A percentile compares a stretch with the other conserved stretches of the same genome.
Evolutionary conservation across 2,888 invertebrate genomes (phyloP).

Genomic region (Apotomis capreana): DNA sequence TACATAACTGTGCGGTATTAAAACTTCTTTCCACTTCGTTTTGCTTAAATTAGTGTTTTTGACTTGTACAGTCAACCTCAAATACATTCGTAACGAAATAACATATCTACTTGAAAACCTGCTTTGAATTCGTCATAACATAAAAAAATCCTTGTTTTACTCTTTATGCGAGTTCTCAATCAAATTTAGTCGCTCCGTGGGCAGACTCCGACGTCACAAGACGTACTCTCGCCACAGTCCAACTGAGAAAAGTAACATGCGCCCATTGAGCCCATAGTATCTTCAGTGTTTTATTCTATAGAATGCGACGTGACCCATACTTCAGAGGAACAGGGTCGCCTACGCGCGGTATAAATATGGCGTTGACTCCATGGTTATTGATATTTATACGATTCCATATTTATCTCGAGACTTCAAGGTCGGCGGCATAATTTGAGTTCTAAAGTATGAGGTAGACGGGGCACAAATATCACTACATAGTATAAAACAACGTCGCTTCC

Average conservation of each 20-base stretch:
- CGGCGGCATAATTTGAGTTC: neutral
- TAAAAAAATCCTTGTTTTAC: neutral
- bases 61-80: too few relatives aligned
- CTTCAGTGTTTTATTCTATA: neutral
- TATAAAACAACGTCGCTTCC: too few relatives aligned
- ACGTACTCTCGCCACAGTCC: neutral
- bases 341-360: constrained; percentile 48
- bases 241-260: neutral
- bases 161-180: neutral
- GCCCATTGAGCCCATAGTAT: neutral
- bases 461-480: neutral
- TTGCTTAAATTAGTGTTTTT: too few relatives aligned
- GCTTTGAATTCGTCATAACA: neutral
- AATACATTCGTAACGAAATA: neutral
- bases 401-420: constrained; percentile 1
- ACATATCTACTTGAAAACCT: neutral
- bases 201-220: constrained; percentile 19
- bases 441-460: constrained; percentile 7
- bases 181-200: constrained; percentile 24
- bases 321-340: constrained; percentile 39
- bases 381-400: constrained; percentile 10
- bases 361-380: constrained; percentile 22
- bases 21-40: too few relatives aligned
- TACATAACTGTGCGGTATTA: too few relatives aligned
- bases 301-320: constrained; percentile 12